These are phyloP conservation scores for Butorides virescens DNA, from an alignment of 2,113 vertebrate species.

Conservation along the genomic window DNA sequence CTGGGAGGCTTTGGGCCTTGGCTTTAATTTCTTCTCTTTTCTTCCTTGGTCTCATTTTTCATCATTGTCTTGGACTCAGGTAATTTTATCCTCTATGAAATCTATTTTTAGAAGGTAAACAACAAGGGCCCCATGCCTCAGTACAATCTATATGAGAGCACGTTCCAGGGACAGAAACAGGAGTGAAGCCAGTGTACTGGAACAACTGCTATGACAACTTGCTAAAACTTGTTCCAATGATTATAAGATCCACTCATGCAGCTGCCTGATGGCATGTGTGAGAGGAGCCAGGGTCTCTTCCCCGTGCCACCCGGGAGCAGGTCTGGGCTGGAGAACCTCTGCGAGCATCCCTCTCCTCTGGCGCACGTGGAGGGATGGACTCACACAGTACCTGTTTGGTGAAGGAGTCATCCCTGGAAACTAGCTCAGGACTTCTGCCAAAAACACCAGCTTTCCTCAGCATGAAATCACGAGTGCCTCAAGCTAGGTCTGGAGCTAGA, in stretches of 20 bases:
- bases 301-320: background rate
- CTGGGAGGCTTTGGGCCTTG: background rate
- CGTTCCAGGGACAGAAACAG: conserved; percentile 8
- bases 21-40: conserved; percentile 19
- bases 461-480: background rate
- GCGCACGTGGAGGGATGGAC: rapidly evolving
- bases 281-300: background rate
- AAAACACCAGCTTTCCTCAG: background rate
- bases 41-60: conserved; percentile 12
- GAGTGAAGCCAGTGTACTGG: conserved; percentile 28
- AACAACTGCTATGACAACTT: conserved; percentile 49
- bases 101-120: conserved; percentile 56
- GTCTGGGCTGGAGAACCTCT: rapidly evolving
- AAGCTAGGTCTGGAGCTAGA: background rate
- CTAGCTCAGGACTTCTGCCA: background rate
- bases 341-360: background rate
- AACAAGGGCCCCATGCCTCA: background rate
- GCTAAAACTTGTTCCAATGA: conserved; percentile 44
- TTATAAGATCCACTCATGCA: background rate
- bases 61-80: background rate
- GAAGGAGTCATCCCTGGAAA: background rate
- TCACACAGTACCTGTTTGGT: rapidly evolving
- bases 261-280: background rate
- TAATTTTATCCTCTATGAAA: conserved; percentile 19
- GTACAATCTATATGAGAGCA: conserved; percentile 26